These are phyloP conservation scores for Sebastolobus alascanus DNA, from an alignment of 2,797 vertebrate species.

Conservation along the genomic window DNA sequence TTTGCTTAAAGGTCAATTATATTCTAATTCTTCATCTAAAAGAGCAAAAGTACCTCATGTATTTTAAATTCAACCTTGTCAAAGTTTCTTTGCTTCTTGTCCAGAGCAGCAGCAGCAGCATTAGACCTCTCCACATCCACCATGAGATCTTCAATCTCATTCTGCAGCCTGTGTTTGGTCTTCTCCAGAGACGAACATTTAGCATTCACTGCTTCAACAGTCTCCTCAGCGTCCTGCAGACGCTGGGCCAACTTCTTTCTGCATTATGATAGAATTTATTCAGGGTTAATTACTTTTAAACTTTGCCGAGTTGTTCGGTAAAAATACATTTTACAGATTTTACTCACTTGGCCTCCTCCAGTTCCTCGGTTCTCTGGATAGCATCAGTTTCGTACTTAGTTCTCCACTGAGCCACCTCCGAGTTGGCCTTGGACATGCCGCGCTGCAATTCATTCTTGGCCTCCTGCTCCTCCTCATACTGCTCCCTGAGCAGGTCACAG, in stretches of 20 bases:
- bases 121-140: conserved; percentile 91
- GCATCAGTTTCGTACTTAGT: conserved; percentile 90
- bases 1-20: background rate
- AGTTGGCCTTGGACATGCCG: conserved; percentile 83
- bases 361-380: conserved; percentile 88
- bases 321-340: background rate
- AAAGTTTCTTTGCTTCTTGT: conserved; percentile 85
- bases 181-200: conserved; percentile 94
- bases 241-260: conserved; percentile 91
- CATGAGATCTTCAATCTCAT: conserved; percentile 93
- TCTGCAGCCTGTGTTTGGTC: conserved; percentile 92
- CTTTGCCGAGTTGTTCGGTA: background rate
- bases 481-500: conserved; percentile 84
- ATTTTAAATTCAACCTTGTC: conserved; percentile 52
- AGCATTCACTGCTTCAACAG: conserved; percentile 90
- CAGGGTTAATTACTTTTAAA: background rate
- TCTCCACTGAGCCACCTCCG: conserved; percentile 90
- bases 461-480: conserved; percentile 87
- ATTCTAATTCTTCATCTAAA: background rate
- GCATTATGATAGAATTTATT: background rate
- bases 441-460: conserved; percentile 88
- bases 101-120: conserved; percentile 78
- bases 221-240: conserved; percentile 91
- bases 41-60: background rate
- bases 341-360: conserved; percentile 88